A percentile compares a stretch with the other conserved stretches of the same genome.
Conservation (phyloP, 2,888 invertebrate species). For the Bembecia ichneumoniformis region DNA sequence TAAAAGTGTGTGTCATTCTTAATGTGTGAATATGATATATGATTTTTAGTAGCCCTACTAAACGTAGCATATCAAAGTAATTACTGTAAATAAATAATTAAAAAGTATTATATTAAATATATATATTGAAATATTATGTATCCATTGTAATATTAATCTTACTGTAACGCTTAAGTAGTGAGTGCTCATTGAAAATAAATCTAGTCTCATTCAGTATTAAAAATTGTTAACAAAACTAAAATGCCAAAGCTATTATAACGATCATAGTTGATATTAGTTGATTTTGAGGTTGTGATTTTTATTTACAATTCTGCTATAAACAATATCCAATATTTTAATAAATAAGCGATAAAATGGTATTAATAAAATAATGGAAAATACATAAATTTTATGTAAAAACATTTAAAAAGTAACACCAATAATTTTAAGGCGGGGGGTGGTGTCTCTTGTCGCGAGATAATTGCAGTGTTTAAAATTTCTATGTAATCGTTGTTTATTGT, state of each 20-base stretch:
- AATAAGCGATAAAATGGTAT: background rate
- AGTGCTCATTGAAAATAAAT: background rate
- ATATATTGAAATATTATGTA: background rate
- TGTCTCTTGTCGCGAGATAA: too few relatives aligned
- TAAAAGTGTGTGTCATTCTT: conserved; percentile 16
- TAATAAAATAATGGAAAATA: too few relatives aligned
- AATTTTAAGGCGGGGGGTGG: too few relatives aligned
- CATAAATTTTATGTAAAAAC: too few relatives aligned
- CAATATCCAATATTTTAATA: background rate
- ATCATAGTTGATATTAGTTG: conserved; percentile 27
- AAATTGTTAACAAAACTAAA: conserved; percentile 7
- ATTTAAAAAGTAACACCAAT: too few relatives aligned
- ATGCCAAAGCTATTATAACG: conserved; percentile 26
- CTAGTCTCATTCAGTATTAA: conserved; percentile 8
- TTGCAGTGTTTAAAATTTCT: too few relatives aligned
- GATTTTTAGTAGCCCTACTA: conserved; percentile 8
- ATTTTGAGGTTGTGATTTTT: conserved; percentile 47
- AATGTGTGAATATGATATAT: conserved; percentile 23
- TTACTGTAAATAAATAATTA: conserved; percentile 13
- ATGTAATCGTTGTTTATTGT: too few relatives aligned
- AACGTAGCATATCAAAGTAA: conserved; percentile 43
- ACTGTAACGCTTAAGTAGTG: background rate
- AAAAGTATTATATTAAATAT: background rate
- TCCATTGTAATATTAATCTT: background rate
- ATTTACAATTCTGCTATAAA: conserved; percentile 15